A percentile compares a stretch with the other conserved stretches of the same genome.
Conservation (phyloP, 2,888 invertebrate species). For the Cecidostiba fungosa region DNA sequence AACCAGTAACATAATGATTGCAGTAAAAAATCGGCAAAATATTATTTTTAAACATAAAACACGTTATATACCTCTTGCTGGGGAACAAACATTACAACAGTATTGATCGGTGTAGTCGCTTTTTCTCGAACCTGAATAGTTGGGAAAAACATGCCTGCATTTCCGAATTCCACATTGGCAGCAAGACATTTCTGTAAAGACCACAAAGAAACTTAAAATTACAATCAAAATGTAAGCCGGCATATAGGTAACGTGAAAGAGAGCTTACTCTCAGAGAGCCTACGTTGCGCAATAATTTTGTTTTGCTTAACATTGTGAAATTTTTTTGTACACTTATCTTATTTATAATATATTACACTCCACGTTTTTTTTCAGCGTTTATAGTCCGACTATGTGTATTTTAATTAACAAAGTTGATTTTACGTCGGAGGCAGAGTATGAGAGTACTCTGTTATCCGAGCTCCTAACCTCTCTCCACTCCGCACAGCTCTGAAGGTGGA, state of each 20-base stretch:
- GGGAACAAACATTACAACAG: conserved; percentile 97
- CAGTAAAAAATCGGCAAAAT: conserved; percentile 18
- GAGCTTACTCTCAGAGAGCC: conserved; percentile 58
- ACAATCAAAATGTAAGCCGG: conserved; percentile 33
- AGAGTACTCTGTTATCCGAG: not conserved
- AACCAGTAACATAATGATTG: conserved; percentile 15
- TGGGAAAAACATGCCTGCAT: conserved; percentile 60
- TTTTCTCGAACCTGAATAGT: conserved; percentile 74
- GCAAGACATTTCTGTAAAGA: conserved; percentile 55
- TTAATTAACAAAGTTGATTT: not conserved
- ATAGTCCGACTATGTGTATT: not conserved
- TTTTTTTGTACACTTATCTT: not conserved
- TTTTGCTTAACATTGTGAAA: conserved; percentile 61
- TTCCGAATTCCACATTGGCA: conserved; percentile 57
- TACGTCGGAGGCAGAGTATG: not conserved
- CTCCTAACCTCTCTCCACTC: not conserved
- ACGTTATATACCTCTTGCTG: conserved; percentile 92
- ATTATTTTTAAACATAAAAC: conserved; percentile 33
- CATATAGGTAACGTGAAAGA: not conserved
- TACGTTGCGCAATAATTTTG: conserved; percentile 63
- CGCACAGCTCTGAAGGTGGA: not conserved
- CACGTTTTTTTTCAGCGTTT: not conserved
- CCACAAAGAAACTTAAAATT: conserved; percentile 19
- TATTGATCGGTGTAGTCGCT: conserved; percentile 92
- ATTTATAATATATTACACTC: conserved; percentile 24